Percentiles rank a stretch among this genome's conserved stretches.
phyloP scores from a whole-genome alignment of 2,888 invertebrate species.

The Hirtodrosophila confusa region DNA sequence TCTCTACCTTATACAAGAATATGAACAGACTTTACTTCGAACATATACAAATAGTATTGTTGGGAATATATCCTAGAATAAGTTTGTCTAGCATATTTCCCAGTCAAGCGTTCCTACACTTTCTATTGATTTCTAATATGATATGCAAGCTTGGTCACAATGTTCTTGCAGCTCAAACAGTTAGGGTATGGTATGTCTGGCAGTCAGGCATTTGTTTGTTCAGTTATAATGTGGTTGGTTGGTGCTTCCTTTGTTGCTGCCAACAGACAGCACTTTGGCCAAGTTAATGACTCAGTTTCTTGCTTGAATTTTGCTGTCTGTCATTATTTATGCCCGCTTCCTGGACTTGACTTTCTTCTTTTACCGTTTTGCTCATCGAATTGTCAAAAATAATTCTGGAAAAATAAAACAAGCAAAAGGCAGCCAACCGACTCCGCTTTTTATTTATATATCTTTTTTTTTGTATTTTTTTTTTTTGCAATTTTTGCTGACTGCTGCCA shows the following conservation, averaged over 20 bases:
- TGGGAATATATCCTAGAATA: no score
- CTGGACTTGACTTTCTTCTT: slow-evolving; percentile 61
- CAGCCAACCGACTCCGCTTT: slow-evolving; percentile 31
- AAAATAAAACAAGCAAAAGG: slow-evolving; percentile 21
- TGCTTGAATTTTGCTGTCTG: slow-evolving; percentile 34
- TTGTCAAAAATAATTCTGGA: slow-evolving; percentile 50
- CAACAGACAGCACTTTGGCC: slow-evolving; percentile 30
- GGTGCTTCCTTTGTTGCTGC: slow-evolving; percentile 33
- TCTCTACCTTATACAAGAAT: no score
- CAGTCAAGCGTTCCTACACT: no score
- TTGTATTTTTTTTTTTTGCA: slow-evolving; percentile 9
- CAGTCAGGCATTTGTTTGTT: neutral
- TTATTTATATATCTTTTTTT: slow-evolving; percentile 3
- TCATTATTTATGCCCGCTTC: slow-evolving; percentile 52
- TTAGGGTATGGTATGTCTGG: neutral
- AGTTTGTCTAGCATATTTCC: no score
- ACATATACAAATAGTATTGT: no score
- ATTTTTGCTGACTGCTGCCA: slow-evolving; percentile 31
- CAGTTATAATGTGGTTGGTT: slow-evolving; percentile 3
- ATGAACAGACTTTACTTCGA: no score
- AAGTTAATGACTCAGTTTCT: slow-evolving; percentile 65
- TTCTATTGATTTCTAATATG: no score
- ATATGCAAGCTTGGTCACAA: no score
- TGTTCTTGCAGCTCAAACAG: neutral
- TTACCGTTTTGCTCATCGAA: slow-evolving; percentile 56